phyloP scores from a whole-genome alignment of 2,113 vertebrate genomes.

The Ciconia maguari region DNA sequence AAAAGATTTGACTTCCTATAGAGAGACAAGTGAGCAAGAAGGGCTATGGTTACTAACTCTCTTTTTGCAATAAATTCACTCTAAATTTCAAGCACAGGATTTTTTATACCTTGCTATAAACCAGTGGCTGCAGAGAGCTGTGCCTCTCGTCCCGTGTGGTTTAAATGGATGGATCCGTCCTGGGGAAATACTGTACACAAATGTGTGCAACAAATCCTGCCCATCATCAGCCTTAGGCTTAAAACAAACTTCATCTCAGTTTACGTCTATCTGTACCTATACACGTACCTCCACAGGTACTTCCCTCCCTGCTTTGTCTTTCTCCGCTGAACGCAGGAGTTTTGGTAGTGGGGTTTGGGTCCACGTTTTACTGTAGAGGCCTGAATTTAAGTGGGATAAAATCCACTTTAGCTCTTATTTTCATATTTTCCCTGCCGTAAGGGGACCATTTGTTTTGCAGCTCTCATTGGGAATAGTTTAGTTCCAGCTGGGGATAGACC shows the following conservation, averaged over 20 bases:
- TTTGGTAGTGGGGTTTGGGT: neutral
- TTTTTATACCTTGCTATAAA: neutral
- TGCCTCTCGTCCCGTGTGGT: neutral
- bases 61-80: neutral
- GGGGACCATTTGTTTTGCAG: neutral
- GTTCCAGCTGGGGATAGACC: neutral
- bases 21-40: neutral
- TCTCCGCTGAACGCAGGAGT: neutral
- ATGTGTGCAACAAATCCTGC: neutral
- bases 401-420: neutral
- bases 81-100: neutral
- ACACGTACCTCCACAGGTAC: fast-evolving
- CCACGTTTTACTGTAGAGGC: neutral
- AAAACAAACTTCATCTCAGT: neutral
- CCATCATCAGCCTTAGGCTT: neutral
- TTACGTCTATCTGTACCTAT: fast-evolving
- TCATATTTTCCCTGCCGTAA: neutral
- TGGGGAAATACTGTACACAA: neutral
- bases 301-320: neutral
- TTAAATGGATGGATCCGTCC: neutral
- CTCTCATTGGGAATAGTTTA: neutral
- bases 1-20: neutral
- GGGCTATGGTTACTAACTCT: neutral
- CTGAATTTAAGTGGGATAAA: neutral
- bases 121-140: neutral